These are phyloP conservation scores for Pongo abelii DNA, from an alignment of 2,113 vertebrate genomes.

Conservation along the genomic window DNA sequence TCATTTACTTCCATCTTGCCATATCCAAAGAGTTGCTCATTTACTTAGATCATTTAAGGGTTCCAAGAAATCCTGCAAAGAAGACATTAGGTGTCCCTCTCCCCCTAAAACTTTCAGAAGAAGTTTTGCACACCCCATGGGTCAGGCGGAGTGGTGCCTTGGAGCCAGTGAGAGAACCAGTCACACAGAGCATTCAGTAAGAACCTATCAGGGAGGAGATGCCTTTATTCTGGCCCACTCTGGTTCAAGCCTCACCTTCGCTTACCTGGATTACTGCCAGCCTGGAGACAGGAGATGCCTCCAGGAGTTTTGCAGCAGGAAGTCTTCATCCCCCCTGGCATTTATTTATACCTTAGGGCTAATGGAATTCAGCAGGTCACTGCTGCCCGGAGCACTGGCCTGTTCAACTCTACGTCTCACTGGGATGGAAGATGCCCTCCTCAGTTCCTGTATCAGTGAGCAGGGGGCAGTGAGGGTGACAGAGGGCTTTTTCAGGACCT, in stretches of 20 bases:
- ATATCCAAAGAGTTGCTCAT: conserved; percentile 61
- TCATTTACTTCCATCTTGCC: conserved; percentile 57
- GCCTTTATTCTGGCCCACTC: background rate
- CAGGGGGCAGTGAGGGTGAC: background rate
- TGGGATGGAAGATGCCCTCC: background rate
- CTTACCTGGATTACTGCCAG: background rate
- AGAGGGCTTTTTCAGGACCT: background rate
- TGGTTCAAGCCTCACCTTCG: background rate
- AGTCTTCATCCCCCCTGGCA: background rate
- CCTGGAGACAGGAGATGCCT: background rate
- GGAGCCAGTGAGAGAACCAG: background rate
- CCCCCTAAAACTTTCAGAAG: background rate
- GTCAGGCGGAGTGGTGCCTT: background rate
- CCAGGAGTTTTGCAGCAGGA: background rate
- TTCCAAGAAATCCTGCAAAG: conserved; percentile 44
- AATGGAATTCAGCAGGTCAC: background rate
- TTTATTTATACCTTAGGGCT: background rate
- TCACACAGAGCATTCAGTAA: background rate
- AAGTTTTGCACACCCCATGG: background rate
- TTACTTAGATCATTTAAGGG: conserved; percentile 60
- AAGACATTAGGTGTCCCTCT: background rate
- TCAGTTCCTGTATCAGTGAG: background rate
- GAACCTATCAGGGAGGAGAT: background rate
- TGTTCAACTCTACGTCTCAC: background rate
- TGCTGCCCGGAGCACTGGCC: background rate